Evolutionary conservation across 2,797 vertebrate genomes (phyloP), one percentile per base, ranked within the genome.

Genomic region (Esox lucius): DNA sequence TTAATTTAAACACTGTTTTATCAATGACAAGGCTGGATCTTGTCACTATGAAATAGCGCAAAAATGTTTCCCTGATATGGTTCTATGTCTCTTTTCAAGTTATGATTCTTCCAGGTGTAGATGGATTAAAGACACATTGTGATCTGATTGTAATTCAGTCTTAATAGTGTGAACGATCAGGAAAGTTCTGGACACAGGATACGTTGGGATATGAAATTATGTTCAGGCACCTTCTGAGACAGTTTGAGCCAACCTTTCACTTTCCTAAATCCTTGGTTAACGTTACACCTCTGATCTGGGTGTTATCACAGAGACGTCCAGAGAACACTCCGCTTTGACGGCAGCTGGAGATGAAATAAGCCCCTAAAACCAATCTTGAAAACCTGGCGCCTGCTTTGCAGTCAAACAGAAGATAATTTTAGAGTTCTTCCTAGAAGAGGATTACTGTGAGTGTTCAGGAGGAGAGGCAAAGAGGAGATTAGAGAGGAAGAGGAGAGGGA

Each of bases 271-370:
- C 90, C 89, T 86, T 84, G 80, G 85, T 75, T 87, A 90, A 87
- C 85, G 86, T 91, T 85, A 88, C 89, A 91, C 90, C 89, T 91
- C 86, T 80, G 85, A 86, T 88, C 85, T 81, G 61, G 13, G 49
- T 81, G 78, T 88, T 93, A 92, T 93, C 90, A 76, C 71, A 42
- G 74, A 80, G 80, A 75, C 83, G 77, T 88, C 85, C 80, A 53
- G 75, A 83, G 5, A 65, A 84, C 93, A 93, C 92, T 88, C 91
- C 49, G 59, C 74, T 70, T 81, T n/a, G 85, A 84, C 75, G 80
- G 88, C 90, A 91, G 86, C 81, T 87, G 86, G 88, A 88, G 83
- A 68, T 19, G 71, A 42, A 84, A 31, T 90, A 90, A 91, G 86
- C 85, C 81, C 83, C 77, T 80, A 79, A 85, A 86, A 81, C 75